Evolutionary conservation across 1,140 invertebrate species (phyloP).

Genomic region (Mizuhopecten yessoensis): DNA sequence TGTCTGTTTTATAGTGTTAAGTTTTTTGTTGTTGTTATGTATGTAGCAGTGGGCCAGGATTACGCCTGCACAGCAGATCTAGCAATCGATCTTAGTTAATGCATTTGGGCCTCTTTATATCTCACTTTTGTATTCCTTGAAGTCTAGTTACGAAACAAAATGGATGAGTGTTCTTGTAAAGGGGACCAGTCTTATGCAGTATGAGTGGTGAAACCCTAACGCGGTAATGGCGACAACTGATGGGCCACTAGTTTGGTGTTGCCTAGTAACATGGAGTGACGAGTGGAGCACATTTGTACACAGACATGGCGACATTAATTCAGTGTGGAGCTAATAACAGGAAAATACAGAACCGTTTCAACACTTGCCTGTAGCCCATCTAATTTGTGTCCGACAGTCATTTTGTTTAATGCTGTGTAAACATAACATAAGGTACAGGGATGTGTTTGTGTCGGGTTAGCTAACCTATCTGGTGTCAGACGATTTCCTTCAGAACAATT

Average conservation of each 20-base stretch:
- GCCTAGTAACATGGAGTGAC: neutral
- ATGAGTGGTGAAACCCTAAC: neutral
- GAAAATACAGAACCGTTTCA: neutral
- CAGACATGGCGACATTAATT: neutral
- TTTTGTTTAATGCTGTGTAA: neutral
- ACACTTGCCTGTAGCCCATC: neutral
- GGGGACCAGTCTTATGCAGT: neutral
- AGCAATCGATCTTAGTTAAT: neutral
- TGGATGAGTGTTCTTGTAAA: neutral
- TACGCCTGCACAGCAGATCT: neutral
- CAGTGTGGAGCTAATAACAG: slow-evolving; percentile 15
- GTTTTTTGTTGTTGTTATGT: neutral
- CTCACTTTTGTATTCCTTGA: neutral
- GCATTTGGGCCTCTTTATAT: neutral
- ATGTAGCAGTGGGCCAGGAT: neutral
- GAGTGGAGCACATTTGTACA: neutral
- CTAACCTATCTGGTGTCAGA: too few species aligned
- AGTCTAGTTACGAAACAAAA: neutral
- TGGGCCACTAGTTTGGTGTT: neutral
- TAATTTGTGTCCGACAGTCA: neutral
- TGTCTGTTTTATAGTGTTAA: neutral
- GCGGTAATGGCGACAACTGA: neutral
- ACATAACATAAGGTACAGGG: neutral
- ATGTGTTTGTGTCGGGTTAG: neutral
- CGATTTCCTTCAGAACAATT: too few species aligned